Percentiles rank a stretch among this genome's conserved stretches.
These are phyloP conservation scores for Petrophora chlorosata DNA, from an alignment of 2,888 invertebrate species.

Conservation along the genomic window DNA sequence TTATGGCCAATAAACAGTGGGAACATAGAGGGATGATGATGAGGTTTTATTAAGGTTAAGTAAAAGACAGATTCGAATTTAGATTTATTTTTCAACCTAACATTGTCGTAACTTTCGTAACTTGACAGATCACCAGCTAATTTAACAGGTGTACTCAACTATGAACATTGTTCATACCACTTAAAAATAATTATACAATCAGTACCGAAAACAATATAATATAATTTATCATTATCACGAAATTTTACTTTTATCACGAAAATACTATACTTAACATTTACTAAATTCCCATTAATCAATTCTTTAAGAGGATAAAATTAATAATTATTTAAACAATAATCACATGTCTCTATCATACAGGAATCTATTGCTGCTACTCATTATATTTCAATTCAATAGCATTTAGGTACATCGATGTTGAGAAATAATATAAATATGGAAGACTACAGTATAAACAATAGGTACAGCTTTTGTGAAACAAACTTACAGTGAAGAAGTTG, in stretches of 20 bases:
- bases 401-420: constrained; percentile 25
- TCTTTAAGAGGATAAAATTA: constrained; percentile 51
- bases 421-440: constrained; percentile 53
- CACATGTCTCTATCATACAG: constrained; percentile 46
- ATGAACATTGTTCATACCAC: constrained; percentile 82
- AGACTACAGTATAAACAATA: constrained; percentile 51
- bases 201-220: constrained; percentile 80
- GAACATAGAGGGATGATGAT: no score
- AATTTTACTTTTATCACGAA: constrained; percentile 81
- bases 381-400: constrained; percentile 44
- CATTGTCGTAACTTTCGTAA: constrained; percentile 78
- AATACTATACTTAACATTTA: constrained; percentile 76
- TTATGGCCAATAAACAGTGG: no score
- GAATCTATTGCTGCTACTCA: constrained; percentile 47
- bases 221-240: constrained; percentile 72
- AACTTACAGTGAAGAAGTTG: no score
- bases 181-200: constrained; percentile 78
- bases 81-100: constrained; percentile 82
- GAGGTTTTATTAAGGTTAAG: constrained; percentile 30
- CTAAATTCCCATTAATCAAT: constrained; percentile 81
- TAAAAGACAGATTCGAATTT: constrained; percentile 68
- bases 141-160: constrained; percentile 79
- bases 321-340: constrained; percentile 42
- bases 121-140: constrained; percentile 80
- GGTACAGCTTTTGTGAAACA: no score